Evolutionary conservation across 1,140 invertebrate species (phyloP), one percentile per base, ranked within the genome.

Genomic region (Eulimnadia texana): DNA sequence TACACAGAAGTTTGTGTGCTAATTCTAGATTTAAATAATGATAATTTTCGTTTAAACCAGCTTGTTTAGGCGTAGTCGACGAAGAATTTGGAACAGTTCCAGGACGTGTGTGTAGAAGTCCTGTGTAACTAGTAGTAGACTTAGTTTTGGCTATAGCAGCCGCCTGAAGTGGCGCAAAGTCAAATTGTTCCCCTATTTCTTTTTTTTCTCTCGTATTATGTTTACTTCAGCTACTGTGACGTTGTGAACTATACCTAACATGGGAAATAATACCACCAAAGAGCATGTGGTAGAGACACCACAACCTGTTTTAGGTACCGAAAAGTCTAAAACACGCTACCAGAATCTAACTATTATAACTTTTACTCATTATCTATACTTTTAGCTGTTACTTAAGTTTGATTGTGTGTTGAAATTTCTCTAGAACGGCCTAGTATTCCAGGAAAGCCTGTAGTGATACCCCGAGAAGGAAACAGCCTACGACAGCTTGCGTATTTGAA

Each of bases 401-500:
- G n/a, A n/a, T n/a, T n/a, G n/a, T n/a, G n/a, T n/a, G n/a, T 64
- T 22, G 52, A 9, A 29, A 11, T 61, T 25, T n/a, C 33, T 55
- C 20, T 62, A 67, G 67, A 66, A 24, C 62, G 65, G 6, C 67
- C 67, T 22, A 67, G 67, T 49, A 42, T 61, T 20, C 65, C 67
- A 1, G 62, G 67, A 19, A 51, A 57, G 29, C 67, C 67, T 16
- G 63, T 61, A 50, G 64, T 66, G 9, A 58, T 68, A 56, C 65
- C 67, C 56, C 59, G 66, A 6, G 64, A 66, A 50, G 64, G 66
- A 11, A 60, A 66, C 19, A 64, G 55, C 51, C 60, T 65, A 13
- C 62, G 54, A 42, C 51, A 63, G 24, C 60, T 66, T 49, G 66
- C 66, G 27, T 68, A 66, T 60, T 42, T 64, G 53, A 67, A 83